Percentiles rank a stretch among this genome's conserved stretches.
Evolutionary conservation across 2,113 vertebrate genomes (phyloP).

Genomic region (Dicentrarchus labrax): DNA sequence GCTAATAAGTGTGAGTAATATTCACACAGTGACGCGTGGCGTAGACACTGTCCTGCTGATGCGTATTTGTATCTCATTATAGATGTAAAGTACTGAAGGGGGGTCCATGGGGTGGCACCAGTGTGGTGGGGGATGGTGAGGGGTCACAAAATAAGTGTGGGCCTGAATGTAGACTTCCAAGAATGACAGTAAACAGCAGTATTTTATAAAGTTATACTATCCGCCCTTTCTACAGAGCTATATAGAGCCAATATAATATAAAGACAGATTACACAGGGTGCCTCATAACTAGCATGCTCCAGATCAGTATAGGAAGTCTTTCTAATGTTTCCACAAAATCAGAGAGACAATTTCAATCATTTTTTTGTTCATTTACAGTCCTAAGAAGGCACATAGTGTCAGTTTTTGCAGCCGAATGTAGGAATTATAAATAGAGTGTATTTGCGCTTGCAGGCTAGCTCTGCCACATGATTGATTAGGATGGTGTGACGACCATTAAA

Average conservation of each 20-base stretch:
- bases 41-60: slow-evolving; percentile 83
- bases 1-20: slow-evolving; percentile 86
- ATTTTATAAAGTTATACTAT: slow-evolving; percentile 28
- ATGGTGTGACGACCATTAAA: slow-evolving; percentile 87
- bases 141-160: slow-evolving; percentile 58
- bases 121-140: slow-evolving; percentile 58
- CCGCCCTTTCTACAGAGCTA: slow-evolving; percentile 3
- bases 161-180: slow-evolving; percentile 38
- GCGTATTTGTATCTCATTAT: slow-evolving; percentile 85
- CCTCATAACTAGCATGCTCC: slow-evolving; percentile 14
- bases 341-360: slow-evolving; percentile 30
- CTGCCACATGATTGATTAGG: slow-evolving; percentile 85
- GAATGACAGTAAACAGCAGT: slow-evolving; percentile 36
- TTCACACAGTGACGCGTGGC: slow-evolving; percentile 84
- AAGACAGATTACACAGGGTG: slow-evolving; percentile 18
- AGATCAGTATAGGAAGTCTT: slow-evolving; percentile 28
- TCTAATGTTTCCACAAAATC: slow-evolving; percentile 45
- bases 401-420: slow-evolving; percentile 67
- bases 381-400: slow-evolving; percentile 41
- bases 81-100: slow-evolving; percentile 80
- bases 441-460: slow-evolving; percentile 76
- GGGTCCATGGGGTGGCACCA: slow-evolving; percentile 6
- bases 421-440: slow-evolving; percentile 79
- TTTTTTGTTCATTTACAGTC: slow-evolving; percentile 45
- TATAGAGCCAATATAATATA: slow-evolving; percentile 16